A percentile compares a stretch with the other conserved stretches of the same genome.
Evolutionary conservation across 2,797 vertebrate genomes (phyloP).

Genomic region (Crocidura indochinensis): DNA sequence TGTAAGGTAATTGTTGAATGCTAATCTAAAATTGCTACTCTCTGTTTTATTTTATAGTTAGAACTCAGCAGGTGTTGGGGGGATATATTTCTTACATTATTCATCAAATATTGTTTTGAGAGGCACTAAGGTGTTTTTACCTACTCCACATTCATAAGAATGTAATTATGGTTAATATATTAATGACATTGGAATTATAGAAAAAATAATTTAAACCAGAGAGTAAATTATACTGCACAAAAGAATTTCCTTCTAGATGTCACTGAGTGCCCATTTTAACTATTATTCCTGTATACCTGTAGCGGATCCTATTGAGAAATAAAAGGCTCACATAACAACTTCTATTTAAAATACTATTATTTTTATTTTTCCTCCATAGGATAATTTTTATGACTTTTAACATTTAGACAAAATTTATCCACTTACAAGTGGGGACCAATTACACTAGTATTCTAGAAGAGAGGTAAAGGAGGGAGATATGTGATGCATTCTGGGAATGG

Average conservation of each 20-base stretch:
- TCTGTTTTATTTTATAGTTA: conserved; percentile 78
- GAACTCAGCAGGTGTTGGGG: conserved; percentile 76
- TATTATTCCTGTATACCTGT: not conserved
- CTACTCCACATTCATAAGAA: conserved; percentile 61
- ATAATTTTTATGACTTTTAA: not conserved
- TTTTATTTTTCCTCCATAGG: not conserved
- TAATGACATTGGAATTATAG: conserved; percentile 70
- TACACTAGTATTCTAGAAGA: no score
- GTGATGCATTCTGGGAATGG: no score
- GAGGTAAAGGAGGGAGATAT: no score
- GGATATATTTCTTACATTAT: conserved; percentile 75
- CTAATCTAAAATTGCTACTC: conserved; percentile 84
- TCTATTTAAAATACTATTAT: conserved; percentile 47
- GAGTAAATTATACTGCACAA: conserved; percentile 36
- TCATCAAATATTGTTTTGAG: conserved; percentile 77
- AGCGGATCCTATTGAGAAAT: conserved; percentile 29
- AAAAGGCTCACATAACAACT: not conserved
- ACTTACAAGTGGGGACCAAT: no score
- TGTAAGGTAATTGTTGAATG: conserved; percentile 87
- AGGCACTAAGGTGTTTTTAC: conserved; percentile 74
- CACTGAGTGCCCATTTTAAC: conserved; percentile 53
- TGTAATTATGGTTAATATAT: conserved; percentile 73
- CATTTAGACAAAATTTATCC: conserved; percentile 28
- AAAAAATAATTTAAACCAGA: conserved; percentile 50
- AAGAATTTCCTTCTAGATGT: conserved; percentile 66